Base-by-base conservation (phyloP, 2,113 vertebrate genomes). In the Lophius piscatorius region DNA sequence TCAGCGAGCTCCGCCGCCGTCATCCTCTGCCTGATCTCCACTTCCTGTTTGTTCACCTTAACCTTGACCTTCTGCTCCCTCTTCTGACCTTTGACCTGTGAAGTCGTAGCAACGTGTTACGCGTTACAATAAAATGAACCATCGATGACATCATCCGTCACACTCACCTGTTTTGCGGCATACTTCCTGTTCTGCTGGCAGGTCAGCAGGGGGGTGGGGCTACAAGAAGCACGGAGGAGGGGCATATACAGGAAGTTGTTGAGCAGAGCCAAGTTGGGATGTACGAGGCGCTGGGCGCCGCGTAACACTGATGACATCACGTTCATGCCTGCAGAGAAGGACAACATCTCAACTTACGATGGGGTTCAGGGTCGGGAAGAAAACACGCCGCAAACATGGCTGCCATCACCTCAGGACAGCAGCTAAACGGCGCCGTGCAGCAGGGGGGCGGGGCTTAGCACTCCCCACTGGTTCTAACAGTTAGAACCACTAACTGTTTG, bases 21-120 rank as follows among this genome's bases (percentile, higher is more conserved):
- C 94, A 97, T 97, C 36, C 49, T 74, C 52, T 74, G 82, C 45
- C 31, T 84, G 76, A 96, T 94, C 69, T 94, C 92, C 78, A 97
- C 93, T 73, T 94, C 91, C 63, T 94, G 91, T 71, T 87, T 92
- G 1, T 85, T 68, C 36, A 48, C 45, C 45, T 92, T 91, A 1
- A n/a, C 18, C 55, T 88, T 88, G 17, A 47, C 31, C 45, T 81
- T 87, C 21, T 71, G 55, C 1, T 63, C 60, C 21, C 80, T 87
- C 40, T 20, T 73, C 23, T 78, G 70, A 62, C 78, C 76, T 81
- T 82, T 90, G 45, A 67, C 74, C 89, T 91, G 72, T 28, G 26
- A 28, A 28, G 5, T 28, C 9, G 3, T 7, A 35, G 33, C 12
- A 11, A 35, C 14, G 12, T 14, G 33, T 14, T 2, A 35, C 3